These are phyloP conservation scores for Suricata suricatta DNA, from an alignment of 2,113 vertebrate species.

Conservation along the genomic window DNA sequence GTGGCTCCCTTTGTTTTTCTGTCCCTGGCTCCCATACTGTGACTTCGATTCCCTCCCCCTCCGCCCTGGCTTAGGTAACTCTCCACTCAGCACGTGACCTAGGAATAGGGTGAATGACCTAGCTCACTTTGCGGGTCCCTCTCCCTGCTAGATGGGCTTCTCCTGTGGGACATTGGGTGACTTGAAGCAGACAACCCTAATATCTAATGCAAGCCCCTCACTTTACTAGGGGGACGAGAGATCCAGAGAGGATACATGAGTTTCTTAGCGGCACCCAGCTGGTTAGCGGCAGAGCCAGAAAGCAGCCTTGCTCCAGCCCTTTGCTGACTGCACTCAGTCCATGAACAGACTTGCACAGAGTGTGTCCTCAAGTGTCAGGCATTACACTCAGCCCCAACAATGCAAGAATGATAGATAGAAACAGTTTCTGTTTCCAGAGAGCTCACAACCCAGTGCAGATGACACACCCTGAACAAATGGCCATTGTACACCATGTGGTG, in stretches of 20 bases:
- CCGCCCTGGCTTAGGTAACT: background rate
- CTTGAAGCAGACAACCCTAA: background rate
- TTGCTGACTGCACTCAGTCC: background rate
- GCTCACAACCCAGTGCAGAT: too few species aligned
- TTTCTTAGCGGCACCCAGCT: background rate
- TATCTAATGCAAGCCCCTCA: background rate
- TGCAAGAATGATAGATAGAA: background rate
- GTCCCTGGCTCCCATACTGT: background rate
- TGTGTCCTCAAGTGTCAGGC: background rate
- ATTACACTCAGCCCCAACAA: background rate
- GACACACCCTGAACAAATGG: background rate
- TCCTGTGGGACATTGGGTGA: background rate
- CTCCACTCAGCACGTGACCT: background rate
- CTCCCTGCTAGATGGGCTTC: background rate
- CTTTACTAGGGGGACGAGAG: background rate
- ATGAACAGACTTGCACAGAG: background rate
- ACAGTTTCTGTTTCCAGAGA: background rate
- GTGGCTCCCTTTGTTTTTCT: background rate
- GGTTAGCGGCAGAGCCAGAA: background rate
- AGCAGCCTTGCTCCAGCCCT: background rate
- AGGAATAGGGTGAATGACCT: background rate
- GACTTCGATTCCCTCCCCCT: background rate
- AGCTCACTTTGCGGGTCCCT: background rate
- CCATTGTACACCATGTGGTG: background rate
- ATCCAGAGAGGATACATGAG: background rate